phyloP scores from a whole-genome alignment of 2,888 invertebrate species.

The Selenia dentaria region DNA sequence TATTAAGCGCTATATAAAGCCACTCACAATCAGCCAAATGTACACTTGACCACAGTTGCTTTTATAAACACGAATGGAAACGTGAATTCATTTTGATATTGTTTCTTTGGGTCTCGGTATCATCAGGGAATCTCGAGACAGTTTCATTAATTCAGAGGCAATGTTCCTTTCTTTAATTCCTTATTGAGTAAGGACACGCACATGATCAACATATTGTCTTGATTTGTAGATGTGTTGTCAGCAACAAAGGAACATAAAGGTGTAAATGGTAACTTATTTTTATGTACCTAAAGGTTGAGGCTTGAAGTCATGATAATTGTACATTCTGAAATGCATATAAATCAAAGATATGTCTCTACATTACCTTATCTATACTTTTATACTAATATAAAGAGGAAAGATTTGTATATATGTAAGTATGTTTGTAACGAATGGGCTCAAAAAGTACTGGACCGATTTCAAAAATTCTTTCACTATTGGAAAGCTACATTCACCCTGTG shows the following conservation, averaged over 20 bases:
- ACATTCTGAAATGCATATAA: slow-evolving; percentile 38
- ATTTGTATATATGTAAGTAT: too few relatives aligned
- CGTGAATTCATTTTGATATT: slow-evolving; percentile 1
- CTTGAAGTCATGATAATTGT: slow-evolving; percentile 51
- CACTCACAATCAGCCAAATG: too few relatives aligned
- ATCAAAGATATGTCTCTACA: too few relatives aligned
- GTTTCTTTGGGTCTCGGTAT: slow-evolving; percentile 5
- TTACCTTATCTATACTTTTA: too few relatives aligned
- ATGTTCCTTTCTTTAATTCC: slow-evolving; percentile 31
- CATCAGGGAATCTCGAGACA: slow-evolving; percentile 6
- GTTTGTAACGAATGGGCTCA: too few relatives aligned
- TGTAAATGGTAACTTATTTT: slow-evolving; percentile 51
- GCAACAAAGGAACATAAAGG: slow-evolving; percentile 51
- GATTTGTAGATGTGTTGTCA: slow-evolving; percentile 46
- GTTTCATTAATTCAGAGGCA: slow-evolving; percentile 17
- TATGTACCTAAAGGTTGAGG: slow-evolving; percentile 49
- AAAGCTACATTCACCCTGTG: too few relatives aligned
- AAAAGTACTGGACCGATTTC: too few relatives aligned
- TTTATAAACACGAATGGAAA: not conserved
- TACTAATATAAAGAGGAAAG: too few relatives aligned
- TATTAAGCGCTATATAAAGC: too few relatives aligned
- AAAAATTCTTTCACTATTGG: too few relatives aligned
- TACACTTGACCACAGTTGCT: too few relatives aligned
- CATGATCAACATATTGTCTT: slow-evolving; percentile 41
- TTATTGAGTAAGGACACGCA: slow-evolving; percentile 38